phyloP scores from a whole-genome alignment of 2,797 vertebrate genomes.

The Neostethus bicornis region DNA sequence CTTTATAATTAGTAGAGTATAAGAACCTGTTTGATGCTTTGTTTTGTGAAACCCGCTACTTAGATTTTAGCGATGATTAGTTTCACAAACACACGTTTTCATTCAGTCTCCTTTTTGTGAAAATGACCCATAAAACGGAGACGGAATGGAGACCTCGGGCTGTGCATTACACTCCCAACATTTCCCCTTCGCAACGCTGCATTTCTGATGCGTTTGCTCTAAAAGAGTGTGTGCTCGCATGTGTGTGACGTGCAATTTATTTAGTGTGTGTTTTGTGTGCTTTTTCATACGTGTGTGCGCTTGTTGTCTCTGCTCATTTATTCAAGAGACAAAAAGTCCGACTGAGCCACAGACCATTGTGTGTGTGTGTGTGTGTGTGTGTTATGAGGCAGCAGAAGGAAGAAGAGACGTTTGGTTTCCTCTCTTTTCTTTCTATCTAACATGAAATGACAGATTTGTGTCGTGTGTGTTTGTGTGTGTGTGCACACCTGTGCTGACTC shows the following conservation, averaged over 20 bases:
- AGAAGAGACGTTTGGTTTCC: slow-evolving; percentile 11
- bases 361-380: slow-evolving; percentile 15
- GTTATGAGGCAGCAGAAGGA: not conserved
- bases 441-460: slow-evolving; percentile 63
- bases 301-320: slow-evolving; percentile 32
- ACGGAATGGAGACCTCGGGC: slow-evolving; percentile 40
- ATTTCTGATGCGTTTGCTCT: slow-evolving; percentile 45
- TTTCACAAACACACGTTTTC: too few species aligned
- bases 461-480: slow-evolving; percentile 19
- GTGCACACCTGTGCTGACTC: slow-evolving; percentile 13
- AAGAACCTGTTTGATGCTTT: too few species aligned
- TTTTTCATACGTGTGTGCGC: slow-evolving; percentile 7
- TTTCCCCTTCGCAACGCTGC: slow-evolving; percentile 36
- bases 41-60: too few species aligned
- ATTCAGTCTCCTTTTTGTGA: too few species aligned
- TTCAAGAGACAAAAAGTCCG: slow-evolving; percentile 25
- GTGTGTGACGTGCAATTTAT: slow-evolving; percentile 8
- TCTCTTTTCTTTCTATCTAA: slow-evolving; percentile 39
- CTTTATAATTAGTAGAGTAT: too few species aligned
- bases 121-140: too few species aligned
- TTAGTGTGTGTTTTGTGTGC: slow-evolving; percentile 6
- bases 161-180: slow-evolving; percentile 41
- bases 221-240: slow-evolving; percentile 28
- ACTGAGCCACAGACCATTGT: slow-evolving; percentile 17
- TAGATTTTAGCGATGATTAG: too few species aligned